Conservation (phyloP, 1,140 invertebrate species). For the Theocolax elegans region DNA sequence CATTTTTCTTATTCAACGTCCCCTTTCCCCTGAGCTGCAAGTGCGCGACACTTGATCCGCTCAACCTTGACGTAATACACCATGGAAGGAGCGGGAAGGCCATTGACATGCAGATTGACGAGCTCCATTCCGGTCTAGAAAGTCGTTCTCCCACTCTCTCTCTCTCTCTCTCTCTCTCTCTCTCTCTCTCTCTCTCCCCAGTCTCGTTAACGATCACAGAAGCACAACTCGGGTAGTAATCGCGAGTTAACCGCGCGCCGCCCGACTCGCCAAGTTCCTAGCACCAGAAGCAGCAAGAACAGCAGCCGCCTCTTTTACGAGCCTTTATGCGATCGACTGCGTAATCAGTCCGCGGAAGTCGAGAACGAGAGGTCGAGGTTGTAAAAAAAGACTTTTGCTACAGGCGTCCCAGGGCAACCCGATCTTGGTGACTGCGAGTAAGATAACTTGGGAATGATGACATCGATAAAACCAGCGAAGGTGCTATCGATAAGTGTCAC, state of each 20-base stretch:
- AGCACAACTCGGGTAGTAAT: background rate
- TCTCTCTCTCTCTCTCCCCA: no score
- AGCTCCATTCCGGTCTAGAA: no score
- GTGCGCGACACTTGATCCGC: no score
- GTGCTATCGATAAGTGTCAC: background rate
- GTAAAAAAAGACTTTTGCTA: background rate
- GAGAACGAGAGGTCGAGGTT: background rate
- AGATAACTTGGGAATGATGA: constrained; percentile 6
- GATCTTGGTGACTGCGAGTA: background rate
- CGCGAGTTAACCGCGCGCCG: background rate
- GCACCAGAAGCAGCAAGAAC: background rate
- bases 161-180: no score
- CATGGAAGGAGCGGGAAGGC: no score
- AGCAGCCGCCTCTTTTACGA: constrained; percentile 12
- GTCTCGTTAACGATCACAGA: no score
- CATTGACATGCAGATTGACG: no score
- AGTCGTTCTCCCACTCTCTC: no score
- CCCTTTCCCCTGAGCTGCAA: no score
- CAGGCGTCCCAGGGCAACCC: background rate
- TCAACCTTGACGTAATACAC: no score
- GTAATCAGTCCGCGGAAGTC: constrained; percentile 15
- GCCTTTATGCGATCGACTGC: constrained; percentile 3
- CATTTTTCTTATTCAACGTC: no score
- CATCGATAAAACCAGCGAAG: constrained; percentile 1
- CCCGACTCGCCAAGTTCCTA: no score